phyloP scores from a whole-genome alignment of 2,888 invertebrate genomes.

The Eumerus sabulonum region DNA sequence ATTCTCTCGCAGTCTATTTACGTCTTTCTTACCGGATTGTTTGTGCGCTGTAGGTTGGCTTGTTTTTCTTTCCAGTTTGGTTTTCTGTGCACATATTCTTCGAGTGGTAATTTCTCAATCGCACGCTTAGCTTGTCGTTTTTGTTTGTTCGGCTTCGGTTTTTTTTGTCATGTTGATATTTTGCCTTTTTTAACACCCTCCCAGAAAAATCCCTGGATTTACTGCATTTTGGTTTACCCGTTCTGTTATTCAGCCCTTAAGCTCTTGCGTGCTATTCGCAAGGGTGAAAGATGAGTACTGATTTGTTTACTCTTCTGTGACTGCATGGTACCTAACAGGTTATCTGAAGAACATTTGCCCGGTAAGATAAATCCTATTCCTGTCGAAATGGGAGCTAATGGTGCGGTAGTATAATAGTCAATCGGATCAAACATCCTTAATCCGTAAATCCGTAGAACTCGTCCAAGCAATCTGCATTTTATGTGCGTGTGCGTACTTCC shows the following conservation, averaged over 20 bases:
- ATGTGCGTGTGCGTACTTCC: too few species aligned
- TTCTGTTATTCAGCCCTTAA: slow-evolving; percentile 9
- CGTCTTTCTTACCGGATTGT: slow-evolving; percentile 79
- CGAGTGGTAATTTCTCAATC: slow-evolving; percentile 41
- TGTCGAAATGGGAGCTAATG: too few species aligned
- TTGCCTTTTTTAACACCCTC: slow-evolving; percentile 21
- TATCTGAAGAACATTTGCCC: too few species aligned
- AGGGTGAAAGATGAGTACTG: slow-evolving; percentile 3
- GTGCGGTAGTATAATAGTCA: too few species aligned
- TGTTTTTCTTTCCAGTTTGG: slow-evolving; percentile 68
- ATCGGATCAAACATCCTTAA: too few species aligned
- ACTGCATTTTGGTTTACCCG: neutral
- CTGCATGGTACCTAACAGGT: too few species aligned
- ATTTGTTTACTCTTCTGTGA: slow-evolving; percentile 9
- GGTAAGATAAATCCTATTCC: too few species aligned
- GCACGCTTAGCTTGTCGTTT: slow-evolving; percentile 25
- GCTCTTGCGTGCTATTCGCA: slow-evolving; percentile 22
- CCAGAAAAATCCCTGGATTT: neutral
- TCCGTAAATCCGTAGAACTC: too few species aligned
- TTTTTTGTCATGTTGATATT: too few species aligned
- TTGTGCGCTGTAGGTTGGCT: slow-evolving; percentile 71
- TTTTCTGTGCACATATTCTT: slow-evolving; percentile 18
- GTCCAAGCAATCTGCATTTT: too few species aligned
- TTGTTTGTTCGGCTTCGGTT: slow-evolving; percentile 26
- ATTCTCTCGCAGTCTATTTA: slow-evolving; percentile 79